These are phyloP conservation scores for Limnephilus rhombicus DNA, from an alignment of 2,888 invertebrate species.

Conservation along the genomic window DNA sequence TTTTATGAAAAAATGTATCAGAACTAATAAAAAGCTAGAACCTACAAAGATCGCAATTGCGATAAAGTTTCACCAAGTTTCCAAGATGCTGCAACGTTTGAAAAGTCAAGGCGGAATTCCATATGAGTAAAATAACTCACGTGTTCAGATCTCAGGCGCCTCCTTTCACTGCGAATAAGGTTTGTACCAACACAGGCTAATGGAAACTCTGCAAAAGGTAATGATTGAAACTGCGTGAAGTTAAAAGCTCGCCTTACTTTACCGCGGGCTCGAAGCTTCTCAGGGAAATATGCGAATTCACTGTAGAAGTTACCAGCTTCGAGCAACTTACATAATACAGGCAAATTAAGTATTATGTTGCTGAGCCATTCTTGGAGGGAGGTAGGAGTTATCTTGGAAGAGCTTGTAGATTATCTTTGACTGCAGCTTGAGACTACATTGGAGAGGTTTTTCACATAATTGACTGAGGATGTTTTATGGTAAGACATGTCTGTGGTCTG, in stretches of 20 bases:
- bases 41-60: background rate
- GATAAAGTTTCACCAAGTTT: background rate
- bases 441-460: background rate
- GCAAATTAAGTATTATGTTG: background rate
- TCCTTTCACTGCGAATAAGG: background rate
- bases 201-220: constrained; percentile 13
- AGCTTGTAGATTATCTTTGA: background rate
- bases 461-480: background rate
- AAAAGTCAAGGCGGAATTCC: background rate
- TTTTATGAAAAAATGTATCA: too few relatives aligned
- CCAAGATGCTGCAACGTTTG: background rate
- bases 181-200: background rate
- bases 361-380: background rate
- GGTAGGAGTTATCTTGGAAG: background rate
- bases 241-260: constrained; percentile 19
- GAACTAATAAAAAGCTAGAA: too few relatives aligned
- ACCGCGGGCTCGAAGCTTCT: constrained; percentile 2
- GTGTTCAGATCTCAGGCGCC: background rate
- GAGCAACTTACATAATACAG: background rate
- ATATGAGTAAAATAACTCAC: background rate
- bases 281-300: background rate
- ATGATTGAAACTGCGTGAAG: constrained; percentile 23
- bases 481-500: background rate
- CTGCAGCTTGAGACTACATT: background rate
- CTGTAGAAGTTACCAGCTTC: background rate